A percentile compares a stretch with the other conserved stretches of the same genome.
These are phyloP conservation scores for Mormyrus proboscirostris DNA, from an alignment of 2,797 vertebrate genomes.

Conservation along the genomic window DNA sequence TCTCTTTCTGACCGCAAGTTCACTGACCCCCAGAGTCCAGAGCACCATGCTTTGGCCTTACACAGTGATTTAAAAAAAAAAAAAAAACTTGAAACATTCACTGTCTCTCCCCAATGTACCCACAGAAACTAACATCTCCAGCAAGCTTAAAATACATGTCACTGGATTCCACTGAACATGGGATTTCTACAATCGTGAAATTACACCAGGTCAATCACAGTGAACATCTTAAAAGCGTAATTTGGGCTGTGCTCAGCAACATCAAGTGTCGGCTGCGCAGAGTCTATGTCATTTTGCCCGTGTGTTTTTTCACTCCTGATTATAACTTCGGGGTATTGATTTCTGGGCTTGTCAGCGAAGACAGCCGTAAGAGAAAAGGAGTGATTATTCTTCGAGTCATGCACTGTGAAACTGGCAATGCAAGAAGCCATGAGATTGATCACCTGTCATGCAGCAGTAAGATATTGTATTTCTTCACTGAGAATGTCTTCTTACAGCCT, in stretches of 20 bases:
- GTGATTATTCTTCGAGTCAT: background rate
- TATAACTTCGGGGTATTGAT: background rate
- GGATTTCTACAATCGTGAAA: background rate
- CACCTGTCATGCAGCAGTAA: conserved; percentile 1
- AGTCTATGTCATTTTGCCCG: background rate
- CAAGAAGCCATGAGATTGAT: conserved; percentile 19
- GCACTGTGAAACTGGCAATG: background rate
- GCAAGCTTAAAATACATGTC: background rate
- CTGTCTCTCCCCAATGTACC: background rate
- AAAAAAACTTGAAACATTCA: background rate
- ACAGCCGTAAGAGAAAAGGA: background rate
- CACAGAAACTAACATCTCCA: background rate
- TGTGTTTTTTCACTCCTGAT: background rate
- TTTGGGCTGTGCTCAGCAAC: background rate
- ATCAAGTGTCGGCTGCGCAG: background rate
- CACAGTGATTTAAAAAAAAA: background rate
- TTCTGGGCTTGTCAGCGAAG: background rate
- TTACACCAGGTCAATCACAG: background rate
- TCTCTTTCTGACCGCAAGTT: background rate
- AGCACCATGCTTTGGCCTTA: background rate
- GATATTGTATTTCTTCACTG: conserved; percentile 4
- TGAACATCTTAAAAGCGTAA: background rate
- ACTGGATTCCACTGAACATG: background rate
- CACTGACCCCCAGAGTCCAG: background rate
- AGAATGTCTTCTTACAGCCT: background rate